These are phyloP conservation scores for Tamandua tetradactyla DNA, from an alignment of 2,797 vertebrate species.

Conservation along the genomic window DNA sequence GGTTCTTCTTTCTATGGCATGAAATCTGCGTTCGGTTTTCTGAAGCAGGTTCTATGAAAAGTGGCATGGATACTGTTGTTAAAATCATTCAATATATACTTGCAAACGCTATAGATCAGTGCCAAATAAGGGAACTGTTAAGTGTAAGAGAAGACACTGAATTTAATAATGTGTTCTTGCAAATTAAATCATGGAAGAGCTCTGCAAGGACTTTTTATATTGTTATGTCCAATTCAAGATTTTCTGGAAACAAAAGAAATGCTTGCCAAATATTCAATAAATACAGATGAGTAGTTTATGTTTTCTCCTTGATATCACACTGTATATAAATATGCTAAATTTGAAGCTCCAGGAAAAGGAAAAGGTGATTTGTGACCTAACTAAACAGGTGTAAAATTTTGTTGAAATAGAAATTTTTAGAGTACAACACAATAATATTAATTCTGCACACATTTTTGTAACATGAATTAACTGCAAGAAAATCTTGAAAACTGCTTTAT, in stretches of 20 bases:
- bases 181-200: not conserved
- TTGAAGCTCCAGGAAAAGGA: constrained; percentile 7
- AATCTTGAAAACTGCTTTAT: not conserved
- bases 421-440: not conserved
- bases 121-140: not conserved
- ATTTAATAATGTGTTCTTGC: not conserved
- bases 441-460: not conserved
- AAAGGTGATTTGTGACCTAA: not conserved
- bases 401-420: constrained; percentile 8
- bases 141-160: not conserved
- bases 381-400: not conserved
- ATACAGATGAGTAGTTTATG: constrained; percentile 13
- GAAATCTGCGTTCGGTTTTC: not conserved
- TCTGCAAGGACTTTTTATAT: not conserved
- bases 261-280: constrained; percentile 5
- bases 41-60: not conserved
- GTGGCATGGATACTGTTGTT: not conserved
- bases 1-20: not conserved
- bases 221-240: not conserved
- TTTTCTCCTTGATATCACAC: not conserved
- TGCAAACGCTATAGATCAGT: not conserved
- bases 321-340: not conserved
- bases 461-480: not conserved
- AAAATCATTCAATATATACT: not conserved
- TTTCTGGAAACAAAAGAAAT: constrained; percentile 22